A percentile compares a stretch with the other conserved stretches of the same genome.
Conservation (phyloP, 2,888 invertebrate genomes). For the Dioctria rufipes region DNA sequence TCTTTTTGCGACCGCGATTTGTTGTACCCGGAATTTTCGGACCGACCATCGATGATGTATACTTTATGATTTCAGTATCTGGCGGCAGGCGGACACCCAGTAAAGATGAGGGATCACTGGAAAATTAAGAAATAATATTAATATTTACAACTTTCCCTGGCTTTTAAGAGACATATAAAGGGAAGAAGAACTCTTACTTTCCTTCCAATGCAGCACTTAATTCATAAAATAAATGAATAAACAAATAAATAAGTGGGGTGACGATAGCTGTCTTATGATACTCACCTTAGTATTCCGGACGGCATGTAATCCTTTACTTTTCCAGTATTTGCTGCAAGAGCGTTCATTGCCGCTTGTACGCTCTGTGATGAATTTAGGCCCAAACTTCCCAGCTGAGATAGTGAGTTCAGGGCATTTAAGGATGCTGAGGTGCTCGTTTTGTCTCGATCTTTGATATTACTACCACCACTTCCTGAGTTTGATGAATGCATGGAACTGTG, state of each 20-base stretch:
- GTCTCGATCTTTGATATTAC: conserved; percentile 66
- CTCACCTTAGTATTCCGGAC: conserved; percentile 73
- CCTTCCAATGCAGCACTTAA: conserved; percentile 81
- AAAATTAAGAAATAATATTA: conserved; percentile 43
- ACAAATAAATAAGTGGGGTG: conserved; percentile 59
- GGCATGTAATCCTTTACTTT: conserved; percentile 71
- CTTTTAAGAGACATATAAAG: conserved; percentile 7
- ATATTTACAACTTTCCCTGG: neutral
- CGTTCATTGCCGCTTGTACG: conserved; percentile 72
- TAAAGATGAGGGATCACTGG: conserved; percentile 86
- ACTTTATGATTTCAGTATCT: conserved; percentile 92
- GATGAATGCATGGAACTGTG: conserved; percentile 61
- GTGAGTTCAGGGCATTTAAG: conserved; percentile 69
- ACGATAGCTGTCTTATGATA: conserved; percentile 56
- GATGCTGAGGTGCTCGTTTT: conserved; percentile 69
- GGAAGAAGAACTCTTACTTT: conserved; percentile 73
- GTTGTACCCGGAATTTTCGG: conserved; percentile 89
- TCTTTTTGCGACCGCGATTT: conserved; percentile 89
- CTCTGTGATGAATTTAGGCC: conserved; percentile 71
- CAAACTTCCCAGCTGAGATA: conserved; percentile 69
- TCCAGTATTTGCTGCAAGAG: conserved; percentile 68
- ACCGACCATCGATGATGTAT: conserved; percentile 89
- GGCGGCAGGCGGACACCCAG: conserved; percentile 88
- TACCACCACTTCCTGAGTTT: conserved; percentile 54
- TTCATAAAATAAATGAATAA: conserved; percentile 60